phyloP scores from a whole-genome alignment of 1,140 invertebrate genomes.

The Zophobas atratus region DNA sequence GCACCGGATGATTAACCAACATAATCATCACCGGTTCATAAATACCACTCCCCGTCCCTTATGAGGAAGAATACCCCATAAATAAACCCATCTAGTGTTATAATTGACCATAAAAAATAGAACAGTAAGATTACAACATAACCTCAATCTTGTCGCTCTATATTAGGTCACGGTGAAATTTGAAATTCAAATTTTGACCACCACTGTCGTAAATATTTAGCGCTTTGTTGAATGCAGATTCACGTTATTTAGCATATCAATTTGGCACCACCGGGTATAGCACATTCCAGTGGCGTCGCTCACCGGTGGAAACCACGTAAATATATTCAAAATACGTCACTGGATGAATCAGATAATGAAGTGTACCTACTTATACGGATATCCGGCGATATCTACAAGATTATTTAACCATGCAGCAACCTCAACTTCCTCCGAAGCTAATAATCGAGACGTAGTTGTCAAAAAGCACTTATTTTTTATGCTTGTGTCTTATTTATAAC shows the following conservation, averaged over 20 bases:
- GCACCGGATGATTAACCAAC: too few species aligned
- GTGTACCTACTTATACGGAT: constrained; percentile 44
- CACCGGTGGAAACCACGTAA: background rate
- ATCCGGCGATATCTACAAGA: constrained; percentile 48
- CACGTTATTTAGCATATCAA: background rate
- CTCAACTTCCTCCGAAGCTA: constrained; percentile 29
- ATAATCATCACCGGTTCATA: too few species aligned
- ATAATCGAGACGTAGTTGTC: too few species aligned
- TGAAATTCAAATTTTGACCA: constrained; percentile 1
- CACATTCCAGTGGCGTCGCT: background rate
- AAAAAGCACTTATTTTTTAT: too few species aligned
- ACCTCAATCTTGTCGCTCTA: too few species aligned
- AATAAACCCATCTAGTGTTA: too few species aligned
- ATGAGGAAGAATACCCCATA: too few species aligned
- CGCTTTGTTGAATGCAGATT: background rate
- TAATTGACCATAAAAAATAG: too few species aligned
- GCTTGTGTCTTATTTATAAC: constrained; percentile 15
- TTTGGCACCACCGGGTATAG: background rate
- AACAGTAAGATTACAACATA: too few species aligned
- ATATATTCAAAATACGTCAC: constrained; percentile 14
- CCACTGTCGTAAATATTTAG: background rate
- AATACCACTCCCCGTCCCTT: too few species aligned
- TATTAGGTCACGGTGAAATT: background rate
- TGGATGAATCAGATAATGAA: constrained; percentile 38
- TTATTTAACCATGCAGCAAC: constrained; percentile 46